Evolutionary conservation across 2,888 invertebrate species (phyloP).

Genomic region (Achlya flavicornis): DNA sequence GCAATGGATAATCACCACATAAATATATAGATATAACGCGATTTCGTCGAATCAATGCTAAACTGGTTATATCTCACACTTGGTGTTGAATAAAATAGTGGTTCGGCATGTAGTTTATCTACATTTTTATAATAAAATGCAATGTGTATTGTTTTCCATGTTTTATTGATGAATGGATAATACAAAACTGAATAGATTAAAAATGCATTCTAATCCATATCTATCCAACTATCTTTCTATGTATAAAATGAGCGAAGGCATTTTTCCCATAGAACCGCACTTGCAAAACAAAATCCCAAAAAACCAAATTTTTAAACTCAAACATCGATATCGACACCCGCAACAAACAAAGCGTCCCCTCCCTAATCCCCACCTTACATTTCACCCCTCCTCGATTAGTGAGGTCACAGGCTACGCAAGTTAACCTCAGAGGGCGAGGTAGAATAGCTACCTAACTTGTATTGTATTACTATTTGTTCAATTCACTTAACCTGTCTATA

Average conservation of each 20-base stretch:
- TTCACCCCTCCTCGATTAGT: slow-evolving; percentile 68
- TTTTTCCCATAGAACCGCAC: slow-evolving; percentile 13
- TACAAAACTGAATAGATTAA: too few relatives aligned
- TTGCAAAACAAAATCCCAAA: too few relatives aligned
- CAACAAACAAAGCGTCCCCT: slow-evolving; percentile 31
- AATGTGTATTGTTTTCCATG: too few relatives aligned
- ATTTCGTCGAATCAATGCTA: slow-evolving; percentile 47
- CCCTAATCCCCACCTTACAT: slow-evolving; percentile 53
- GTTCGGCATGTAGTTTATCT: background rate
- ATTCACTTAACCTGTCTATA: slow-evolving; percentile 33
- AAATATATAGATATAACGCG: slow-evolving; percentile 32
- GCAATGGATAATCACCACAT: slow-evolving; percentile 40
- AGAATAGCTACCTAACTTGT: slow-evolving; percentile 1
- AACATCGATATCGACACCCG: slow-evolving; percentile 42
- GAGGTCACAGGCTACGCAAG: slow-evolving; percentile 69
- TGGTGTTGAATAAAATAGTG: background rate
- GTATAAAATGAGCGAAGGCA: too few relatives aligned
- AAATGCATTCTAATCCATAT: too few relatives aligned
- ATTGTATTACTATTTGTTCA: slow-evolving; percentile 46
- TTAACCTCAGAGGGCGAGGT: slow-evolving; percentile 55
- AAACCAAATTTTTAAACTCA: too few relatives aligned
- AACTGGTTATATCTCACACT: slow-evolving; percentile 33
- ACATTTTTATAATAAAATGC: background rate
- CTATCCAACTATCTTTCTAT: too few relatives aligned
- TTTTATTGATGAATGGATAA: too few relatives aligned